Percentiles rank a stretch among this genome's conserved stretches.
Conservation (phyloP, 2,888 invertebrate species). For the Seira ritae region DNA sequence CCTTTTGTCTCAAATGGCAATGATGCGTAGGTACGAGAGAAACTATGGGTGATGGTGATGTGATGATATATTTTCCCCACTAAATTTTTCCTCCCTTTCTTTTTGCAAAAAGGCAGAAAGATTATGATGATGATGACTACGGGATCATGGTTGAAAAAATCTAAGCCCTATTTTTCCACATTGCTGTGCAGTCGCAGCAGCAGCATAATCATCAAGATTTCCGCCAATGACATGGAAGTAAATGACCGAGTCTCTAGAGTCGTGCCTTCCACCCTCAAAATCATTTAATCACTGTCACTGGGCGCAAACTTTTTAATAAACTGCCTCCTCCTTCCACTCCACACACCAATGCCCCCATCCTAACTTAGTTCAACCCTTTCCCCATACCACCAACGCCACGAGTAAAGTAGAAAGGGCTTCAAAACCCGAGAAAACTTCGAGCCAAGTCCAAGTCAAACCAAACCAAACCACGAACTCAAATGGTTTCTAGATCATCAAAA, state of each 20-base stretch:
- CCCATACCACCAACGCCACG: no score
- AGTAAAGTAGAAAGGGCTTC: not conserved
- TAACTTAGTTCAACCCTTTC: not conserved
- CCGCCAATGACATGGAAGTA: slow-evolving; percentile 50
- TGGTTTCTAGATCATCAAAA: not conserved
- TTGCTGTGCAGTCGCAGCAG: no score
- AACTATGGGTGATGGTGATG: not conserved
- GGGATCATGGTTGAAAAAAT: not conserved
- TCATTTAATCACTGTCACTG: slow-evolving; percentile 70
- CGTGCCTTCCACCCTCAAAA: slow-evolving; percentile 60
- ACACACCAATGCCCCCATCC: not conserved
- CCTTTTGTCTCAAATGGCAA: not conserved
- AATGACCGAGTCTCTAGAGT: slow-evolving; percentile 60
- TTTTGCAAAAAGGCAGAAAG: slow-evolving; percentile 30
- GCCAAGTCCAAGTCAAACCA: no score
- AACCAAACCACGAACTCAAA: not conserved
- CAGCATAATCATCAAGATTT: slow-evolving; percentile 33
- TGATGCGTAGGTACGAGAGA: not conserved
- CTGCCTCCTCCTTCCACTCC: slow-evolving; percentile 29
- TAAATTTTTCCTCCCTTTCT: not conserved
- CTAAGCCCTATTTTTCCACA: no score
- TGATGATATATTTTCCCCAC: not conserved
- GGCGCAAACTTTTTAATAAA: slow-evolving; percentile 61
- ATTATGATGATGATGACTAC: slow-evolving; percentile 9
- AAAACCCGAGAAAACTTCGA: not conserved